phyloP scores from a whole-genome alignment of 2,797 vertebrate genomes.

The Gila robusta region DNA sequence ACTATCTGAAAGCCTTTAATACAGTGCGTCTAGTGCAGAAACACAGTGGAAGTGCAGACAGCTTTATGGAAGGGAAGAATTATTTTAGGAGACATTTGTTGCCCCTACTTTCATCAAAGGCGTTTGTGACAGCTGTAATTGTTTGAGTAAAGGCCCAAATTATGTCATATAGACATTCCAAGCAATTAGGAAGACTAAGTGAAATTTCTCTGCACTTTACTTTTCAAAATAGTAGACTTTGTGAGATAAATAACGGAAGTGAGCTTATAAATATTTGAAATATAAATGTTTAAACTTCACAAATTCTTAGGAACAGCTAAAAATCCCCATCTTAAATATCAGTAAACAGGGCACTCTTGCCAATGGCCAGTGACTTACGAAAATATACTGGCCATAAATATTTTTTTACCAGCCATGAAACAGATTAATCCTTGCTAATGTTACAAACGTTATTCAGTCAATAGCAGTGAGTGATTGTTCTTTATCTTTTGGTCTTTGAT shows the following conservation, averaged over 20 bases:
- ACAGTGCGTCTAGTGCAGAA: not conserved
- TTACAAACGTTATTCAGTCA: too few species aligned
- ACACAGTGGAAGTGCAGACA: slow-evolving; percentile 19
- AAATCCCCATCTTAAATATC: too few species aligned
- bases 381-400: too few species aligned
- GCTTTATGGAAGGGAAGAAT: not conserved
- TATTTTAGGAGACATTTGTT: slow-evolving; percentile 27
- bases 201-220: slow-evolving; percentile 6
- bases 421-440: too few species aligned
- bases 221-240: not conserved
- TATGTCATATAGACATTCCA: slow-evolving; percentile 25
- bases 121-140: slow-evolving; percentile 7
- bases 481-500: too few species aligned
- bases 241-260: too few species aligned
- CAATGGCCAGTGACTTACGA: too few species aligned
- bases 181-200: slow-evolving; percentile 1
- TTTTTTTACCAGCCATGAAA: too few species aligned
- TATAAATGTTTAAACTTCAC: not conserved
- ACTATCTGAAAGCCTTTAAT: slow-evolving; percentile 16
- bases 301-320: not conserved
- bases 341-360: too few species aligned
- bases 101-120: slow-evolving; percentile 18
- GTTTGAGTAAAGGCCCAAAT: slow-evolving; percentile 11
- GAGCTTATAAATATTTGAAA: not conserved
- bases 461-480: too few species aligned